Percentiles rank a stretch among this genome's conserved stretches.
phyloP scores from a whole-genome alignment of 2,888 invertebrate species.

The Pristionchus maxplancki region DNA sequence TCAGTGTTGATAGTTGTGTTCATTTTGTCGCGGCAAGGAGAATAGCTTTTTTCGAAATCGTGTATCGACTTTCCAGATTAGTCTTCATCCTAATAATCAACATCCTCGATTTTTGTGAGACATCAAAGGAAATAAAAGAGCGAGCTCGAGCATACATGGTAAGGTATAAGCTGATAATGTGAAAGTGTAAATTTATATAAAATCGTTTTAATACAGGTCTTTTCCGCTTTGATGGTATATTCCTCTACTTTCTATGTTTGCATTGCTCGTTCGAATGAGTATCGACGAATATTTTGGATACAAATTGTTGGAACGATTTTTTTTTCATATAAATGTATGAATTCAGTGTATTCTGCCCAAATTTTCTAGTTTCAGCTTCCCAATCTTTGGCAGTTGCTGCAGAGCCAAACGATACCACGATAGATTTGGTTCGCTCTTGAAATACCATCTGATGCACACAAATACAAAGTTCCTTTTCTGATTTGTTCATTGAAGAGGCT shows the following conservation, averaged over 20 bases:
- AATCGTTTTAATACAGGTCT: neutral
- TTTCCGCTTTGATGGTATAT: neutral
- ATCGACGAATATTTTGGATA: constrained; percentile 24
- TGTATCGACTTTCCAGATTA: neutral
- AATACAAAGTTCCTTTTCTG: too few species aligned
- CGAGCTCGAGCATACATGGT: neutral
- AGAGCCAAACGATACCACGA: too few species aligned
- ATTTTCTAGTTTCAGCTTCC: too few species aligned
- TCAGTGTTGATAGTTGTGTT: neutral
- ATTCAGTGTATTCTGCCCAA: too few species aligned
- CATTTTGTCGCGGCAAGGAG: neutral
- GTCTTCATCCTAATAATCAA: neutral
- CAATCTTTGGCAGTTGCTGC: too few species aligned
- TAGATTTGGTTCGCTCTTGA: too few species aligned
- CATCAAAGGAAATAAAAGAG: neutral
- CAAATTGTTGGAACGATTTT: neutral
- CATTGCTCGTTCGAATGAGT: neutral
- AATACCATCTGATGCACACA: too few species aligned
- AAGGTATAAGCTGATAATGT: too few species aligned
- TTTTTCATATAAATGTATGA: too few species aligned
- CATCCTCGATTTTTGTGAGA: neutral
- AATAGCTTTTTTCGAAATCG: too few species aligned
- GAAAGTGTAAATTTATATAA: neutral
- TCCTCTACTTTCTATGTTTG: constrained; percentile 36
- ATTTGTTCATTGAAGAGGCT: too few species aligned